These are phyloP conservation scores for Gallirallus australis DNA, from an alignment of 2,797 vertebrate genomes.

Conservation along the genomic window DNA sequence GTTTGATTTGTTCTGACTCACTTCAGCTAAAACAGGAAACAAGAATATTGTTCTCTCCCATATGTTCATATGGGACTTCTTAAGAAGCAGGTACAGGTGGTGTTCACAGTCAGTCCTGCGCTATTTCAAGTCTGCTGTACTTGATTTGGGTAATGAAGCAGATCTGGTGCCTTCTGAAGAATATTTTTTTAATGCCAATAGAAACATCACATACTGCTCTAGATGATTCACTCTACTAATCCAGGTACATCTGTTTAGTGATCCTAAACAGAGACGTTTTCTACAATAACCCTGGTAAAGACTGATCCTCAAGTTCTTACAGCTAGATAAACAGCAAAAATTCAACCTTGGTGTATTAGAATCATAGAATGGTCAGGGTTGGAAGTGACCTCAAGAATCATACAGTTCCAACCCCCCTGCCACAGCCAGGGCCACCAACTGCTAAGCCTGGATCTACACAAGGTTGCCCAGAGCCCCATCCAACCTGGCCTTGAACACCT, in stretches of 20 bases:
- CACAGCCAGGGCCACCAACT: no score
- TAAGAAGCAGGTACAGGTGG: neutral
- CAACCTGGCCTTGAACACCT: no score
- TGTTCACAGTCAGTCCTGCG: neutral
- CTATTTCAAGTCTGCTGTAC: neutral
- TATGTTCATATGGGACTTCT: neutral
- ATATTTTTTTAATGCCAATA: neutral
- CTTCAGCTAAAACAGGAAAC: constrained; percentile 83
- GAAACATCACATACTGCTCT: neutral
- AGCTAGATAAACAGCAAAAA: neutral
- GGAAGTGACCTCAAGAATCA: no score
- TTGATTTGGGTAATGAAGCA: neutral
- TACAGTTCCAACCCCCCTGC: no score
- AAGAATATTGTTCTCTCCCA: constrained; percentile 15
- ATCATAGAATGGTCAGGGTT: no score
- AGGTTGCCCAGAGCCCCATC: no score
- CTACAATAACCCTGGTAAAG: neutral
- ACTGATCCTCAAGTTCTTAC: neutral
- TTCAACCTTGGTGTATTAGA: neutral
- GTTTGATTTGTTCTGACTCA: constrained; percentile 77
- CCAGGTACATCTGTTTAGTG: neutral
- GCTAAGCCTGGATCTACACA: no score
- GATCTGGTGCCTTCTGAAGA: neutral
- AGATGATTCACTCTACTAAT: neutral
- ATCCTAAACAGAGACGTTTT: neutral